These are phyloP conservation scores for Pararge aegeria DNA, from an alignment of 1,140 invertebrate genomes.

Conservation along the genomic window DNA sequence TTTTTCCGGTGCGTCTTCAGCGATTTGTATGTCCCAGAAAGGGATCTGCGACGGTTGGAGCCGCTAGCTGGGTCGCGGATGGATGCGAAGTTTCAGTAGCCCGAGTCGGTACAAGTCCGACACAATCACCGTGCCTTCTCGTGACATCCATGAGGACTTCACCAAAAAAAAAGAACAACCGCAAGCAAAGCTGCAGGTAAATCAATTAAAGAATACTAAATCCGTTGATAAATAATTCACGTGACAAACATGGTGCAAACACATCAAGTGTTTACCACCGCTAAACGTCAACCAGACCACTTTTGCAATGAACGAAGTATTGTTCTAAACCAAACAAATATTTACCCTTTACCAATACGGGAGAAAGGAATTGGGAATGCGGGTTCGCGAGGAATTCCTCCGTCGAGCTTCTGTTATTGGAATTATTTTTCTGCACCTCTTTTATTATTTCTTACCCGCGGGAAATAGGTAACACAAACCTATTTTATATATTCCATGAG, in stretches of 20 bases:
- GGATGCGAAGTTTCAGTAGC: no score
- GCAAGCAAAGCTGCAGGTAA: no score
- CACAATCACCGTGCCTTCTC: no score
- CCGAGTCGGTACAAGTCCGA: no score
- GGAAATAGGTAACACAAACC: background rate
- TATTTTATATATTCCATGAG: background rate
- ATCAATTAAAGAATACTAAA: no score
- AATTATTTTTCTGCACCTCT: background rate
- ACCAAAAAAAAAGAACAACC: no score
- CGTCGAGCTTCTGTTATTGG: background rate
- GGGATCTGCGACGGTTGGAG: no score
- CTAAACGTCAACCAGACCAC: background rate
- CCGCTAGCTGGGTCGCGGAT: no score
- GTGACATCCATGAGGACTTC: no score
- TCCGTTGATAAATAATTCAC: no score
- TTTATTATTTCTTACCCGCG: background rate
- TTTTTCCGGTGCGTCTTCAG: no score
- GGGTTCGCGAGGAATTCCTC: background rate
- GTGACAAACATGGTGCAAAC: background rate
- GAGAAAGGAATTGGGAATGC: background rate
- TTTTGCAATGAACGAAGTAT: background rate
- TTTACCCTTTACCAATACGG: background rate
- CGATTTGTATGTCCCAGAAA: no score
- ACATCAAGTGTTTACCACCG: background rate
- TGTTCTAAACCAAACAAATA: background rate